Base-by-base conservation (phyloP, 2,113 vertebrate genomes). In the Morone saxatilis region DNA sequence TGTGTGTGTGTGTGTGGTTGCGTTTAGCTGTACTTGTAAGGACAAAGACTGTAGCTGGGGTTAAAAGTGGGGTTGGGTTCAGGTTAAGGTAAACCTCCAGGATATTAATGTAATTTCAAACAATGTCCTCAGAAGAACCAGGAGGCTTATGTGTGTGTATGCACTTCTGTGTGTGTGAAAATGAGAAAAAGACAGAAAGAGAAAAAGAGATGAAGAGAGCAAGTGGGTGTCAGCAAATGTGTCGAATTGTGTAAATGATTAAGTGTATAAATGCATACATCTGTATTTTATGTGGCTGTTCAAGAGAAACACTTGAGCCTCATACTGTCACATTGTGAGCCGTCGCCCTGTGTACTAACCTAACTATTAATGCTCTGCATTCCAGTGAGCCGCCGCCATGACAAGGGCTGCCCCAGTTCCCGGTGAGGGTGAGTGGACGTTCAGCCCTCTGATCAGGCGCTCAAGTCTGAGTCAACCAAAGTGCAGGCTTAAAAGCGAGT, bases 401-500 rank as follows among this genome's bases (percentile, higher is more conserved):
- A 80, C 67, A 50, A 62, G 60, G 53, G 19, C 53, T 40, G 47
- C 45, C 41, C 13, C 54, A 1, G 68, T 67, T 68, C 25, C 40
- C 13, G 36, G 25, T 22, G 50, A 81, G 73, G 59, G 57, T 31
- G 62, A 43, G 45, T 0, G 56, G 73, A 77, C 45, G 6, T 48
- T 68, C 51, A 45, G n/a, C 41, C 67, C 62, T 67, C 41, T 57
- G 71, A 78, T 81, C 83, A 56, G 54, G 59, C 1, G 10, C 67
- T 89, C 43, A 57, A 31, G 75, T 36, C 67, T 51, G 76, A 80
- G 47, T 78, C 76, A 60, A 62, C 65, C 41, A 59, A 73, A 76
- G 82, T 76, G 85, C 68, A 48, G 7, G 50, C 61, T 69, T 85
- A 69, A 86, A 88, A 86, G 81, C 36, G 2, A 60, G 63, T 16